phyloP scores from a whole-genome alignment of 2,113 vertebrate genomes.

The Oncorhynchus nerka region DNA sequence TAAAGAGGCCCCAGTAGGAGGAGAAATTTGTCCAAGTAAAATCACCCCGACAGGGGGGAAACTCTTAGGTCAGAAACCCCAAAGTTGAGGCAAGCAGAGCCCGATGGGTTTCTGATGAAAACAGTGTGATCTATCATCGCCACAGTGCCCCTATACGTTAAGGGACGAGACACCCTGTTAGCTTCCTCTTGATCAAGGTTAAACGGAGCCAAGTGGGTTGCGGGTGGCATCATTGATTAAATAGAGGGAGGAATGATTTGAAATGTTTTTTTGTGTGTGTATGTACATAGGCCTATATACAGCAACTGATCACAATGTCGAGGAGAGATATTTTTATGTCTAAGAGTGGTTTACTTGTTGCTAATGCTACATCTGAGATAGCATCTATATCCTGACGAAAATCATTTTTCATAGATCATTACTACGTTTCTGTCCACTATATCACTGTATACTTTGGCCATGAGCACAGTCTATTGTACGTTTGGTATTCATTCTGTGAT shows the following conservation, averaged over 20 bases:
- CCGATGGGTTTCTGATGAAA: constrained; percentile 90
- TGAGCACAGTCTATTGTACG: too few relatives aligned
- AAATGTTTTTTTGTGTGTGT: too few relatives aligned
- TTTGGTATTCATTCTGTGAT: too few relatives aligned
- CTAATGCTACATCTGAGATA: constrained; percentile 23
- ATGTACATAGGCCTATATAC: too few relatives aligned
- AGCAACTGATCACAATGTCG: too few relatives aligned
- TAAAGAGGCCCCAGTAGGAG: constrained; percentile 71
- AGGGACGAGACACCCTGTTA: constrained; percentile 81
- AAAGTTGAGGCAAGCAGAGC: constrained; percentile 76
- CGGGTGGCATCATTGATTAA: constrained; percentile 80
- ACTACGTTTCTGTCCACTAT: not conserved
- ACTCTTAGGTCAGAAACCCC: constrained; percentile 82
- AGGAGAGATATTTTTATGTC: too few relatives aligned
- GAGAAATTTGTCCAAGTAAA: constrained; percentile 92
- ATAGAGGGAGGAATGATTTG: constrained; percentile 22
- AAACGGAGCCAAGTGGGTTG: constrained; percentile 75
- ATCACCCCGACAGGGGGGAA: constrained; percentile 87
- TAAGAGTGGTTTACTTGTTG: not conserved
- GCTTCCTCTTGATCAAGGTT: constrained; percentile 87
- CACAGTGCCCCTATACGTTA: constrained; percentile 79
- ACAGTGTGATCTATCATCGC: constrained; percentile 90
- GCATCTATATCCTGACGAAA: too few relatives aligned
- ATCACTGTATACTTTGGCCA: constrained; percentile 21
- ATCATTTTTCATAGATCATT: not conserved